Evolutionary conservation across 2,113 vertebrate genomes (phyloP).

Genomic region (Grus americana): DNA sequence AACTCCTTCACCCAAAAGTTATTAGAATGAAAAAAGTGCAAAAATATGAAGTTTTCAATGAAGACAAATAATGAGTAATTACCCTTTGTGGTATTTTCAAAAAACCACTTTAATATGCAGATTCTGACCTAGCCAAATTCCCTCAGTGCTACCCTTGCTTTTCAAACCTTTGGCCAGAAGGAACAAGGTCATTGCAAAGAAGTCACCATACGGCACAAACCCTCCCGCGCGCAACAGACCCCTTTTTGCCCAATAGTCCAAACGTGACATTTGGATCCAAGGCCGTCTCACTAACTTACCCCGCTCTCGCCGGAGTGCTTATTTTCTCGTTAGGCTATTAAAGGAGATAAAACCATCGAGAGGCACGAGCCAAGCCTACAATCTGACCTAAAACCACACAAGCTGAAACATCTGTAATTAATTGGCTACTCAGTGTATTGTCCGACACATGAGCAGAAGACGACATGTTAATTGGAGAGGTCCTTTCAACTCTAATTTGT

Average conservation of each 20-base stretch:
- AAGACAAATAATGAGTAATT: background rate
- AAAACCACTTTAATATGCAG: background rate
- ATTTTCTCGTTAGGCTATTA: background rate
- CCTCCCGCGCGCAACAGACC: background rate
- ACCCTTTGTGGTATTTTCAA: background rate
- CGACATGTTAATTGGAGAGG: background rate
- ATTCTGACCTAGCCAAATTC: background rate
- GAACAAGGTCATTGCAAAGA: background rate
- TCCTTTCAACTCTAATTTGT: constrained; percentile 30
- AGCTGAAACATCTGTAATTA: constrained; percentile 23
- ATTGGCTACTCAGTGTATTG: background rate
- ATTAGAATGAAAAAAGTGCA: background rate
- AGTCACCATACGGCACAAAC: background rate
- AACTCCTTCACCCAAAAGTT: background rate
- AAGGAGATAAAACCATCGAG: background rate
- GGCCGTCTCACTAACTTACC: background rate
- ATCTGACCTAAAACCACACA: constrained; percentile 11
- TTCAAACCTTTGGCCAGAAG: background rate
- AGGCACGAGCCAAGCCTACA: background rate
- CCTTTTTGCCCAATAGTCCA: accelerated
- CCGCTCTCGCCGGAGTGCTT: background rate
- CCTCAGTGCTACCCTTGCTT: background rate
- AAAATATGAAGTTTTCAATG: background rate
- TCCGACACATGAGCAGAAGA: background rate
- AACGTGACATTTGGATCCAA: background rate